These are phyloP conservation scores for Pseudopleuronectes americanus DNA, from an alignment of 2,797 vertebrate species.

Conservation along the genomic window DNA sequence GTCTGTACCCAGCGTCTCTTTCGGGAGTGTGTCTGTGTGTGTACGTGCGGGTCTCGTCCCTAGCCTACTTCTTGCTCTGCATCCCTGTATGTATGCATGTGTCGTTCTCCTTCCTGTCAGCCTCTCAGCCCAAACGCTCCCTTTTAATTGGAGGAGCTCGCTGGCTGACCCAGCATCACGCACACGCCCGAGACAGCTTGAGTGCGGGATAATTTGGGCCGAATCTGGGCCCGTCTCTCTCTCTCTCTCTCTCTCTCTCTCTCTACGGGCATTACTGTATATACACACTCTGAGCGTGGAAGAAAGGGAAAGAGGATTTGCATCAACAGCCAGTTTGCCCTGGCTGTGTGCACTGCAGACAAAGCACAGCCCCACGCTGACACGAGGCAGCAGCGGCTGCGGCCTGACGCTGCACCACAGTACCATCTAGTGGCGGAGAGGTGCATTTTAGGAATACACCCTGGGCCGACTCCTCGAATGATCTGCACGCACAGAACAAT, in stretches of 20 bases:
- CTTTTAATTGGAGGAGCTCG: slow-evolving; percentile 70
- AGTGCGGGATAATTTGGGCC: slow-evolving; percentile 72
- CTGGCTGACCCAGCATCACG: slow-evolving; percentile 68
- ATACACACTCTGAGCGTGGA: slow-evolving; percentile 64
- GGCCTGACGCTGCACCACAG: slow-evolving; percentile 53
- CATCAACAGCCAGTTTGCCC: slow-evolving; percentile 69
- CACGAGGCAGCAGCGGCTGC: slow-evolving; percentile 21
- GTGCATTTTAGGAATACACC: not conserved
- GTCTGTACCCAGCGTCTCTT: slow-evolving; percentile 19
- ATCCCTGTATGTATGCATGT: slow-evolving; percentile 57
- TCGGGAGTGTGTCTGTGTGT: slow-evolving; percentile 32
- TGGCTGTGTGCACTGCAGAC: slow-evolving; percentile 75
- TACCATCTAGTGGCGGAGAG: slow-evolving; percentile 70
- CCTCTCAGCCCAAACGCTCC: slow-evolving; percentile 60
- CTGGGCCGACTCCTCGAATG: slow-evolving; percentile 36
- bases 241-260: slow-evolving; percentile 31
- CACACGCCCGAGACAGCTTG: slow-evolving; percentile 65
- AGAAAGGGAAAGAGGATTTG: slow-evolving; percentile 66
- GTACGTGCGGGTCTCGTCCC: slow-evolving; percentile 42
- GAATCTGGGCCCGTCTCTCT: slow-evolving; percentile 66
- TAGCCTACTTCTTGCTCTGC: slow-evolving; percentile 64
- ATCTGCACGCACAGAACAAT: slow-evolving; percentile 1
- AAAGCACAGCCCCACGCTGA: slow-evolving; percentile 56
- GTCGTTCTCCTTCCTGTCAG: slow-evolving; percentile 55
- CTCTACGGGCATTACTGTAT: slow-evolving; percentile 79